These are phyloP conservation scores for Agelastica alni DNA, from an alignment of 2,888 invertebrate genomes.

Conservation along the genomic window DNA sequence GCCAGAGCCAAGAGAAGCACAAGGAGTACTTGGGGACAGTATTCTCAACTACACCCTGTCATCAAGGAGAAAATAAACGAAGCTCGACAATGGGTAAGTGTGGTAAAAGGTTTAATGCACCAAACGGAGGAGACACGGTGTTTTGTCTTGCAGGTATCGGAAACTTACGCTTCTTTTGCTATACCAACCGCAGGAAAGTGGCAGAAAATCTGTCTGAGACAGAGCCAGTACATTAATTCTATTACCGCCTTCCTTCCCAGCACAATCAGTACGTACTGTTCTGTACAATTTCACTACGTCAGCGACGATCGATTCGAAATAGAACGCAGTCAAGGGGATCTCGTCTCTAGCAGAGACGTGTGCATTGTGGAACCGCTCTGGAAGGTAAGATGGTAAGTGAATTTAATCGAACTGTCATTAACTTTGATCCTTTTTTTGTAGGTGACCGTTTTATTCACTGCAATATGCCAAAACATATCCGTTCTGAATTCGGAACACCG, in stretches of 20 bases:
- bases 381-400: constrained; percentile 61
- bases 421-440: background rate
- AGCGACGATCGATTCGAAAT: constrained; percentile 73
- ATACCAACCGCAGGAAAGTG: constrained; percentile 81
- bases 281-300: constrained; percentile 77
- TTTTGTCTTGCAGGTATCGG: constrained; percentile 59
- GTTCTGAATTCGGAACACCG: constrained; percentile 79
- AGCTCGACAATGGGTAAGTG: constrained; percentile 74
- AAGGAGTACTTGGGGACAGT: constrained; percentile 30
- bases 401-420: background rate
- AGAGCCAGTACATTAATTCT: constrained; percentile 80
- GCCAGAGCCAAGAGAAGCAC: constrained; percentile 10
- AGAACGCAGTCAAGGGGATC: constrained; percentile 77
- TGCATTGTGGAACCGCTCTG: constrained; percentile 82
- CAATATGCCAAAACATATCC: constrained; percentile 66
- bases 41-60: constrained; percentile 61
- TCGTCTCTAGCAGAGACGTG: constrained; percentile 78
- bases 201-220: constrained; percentile 78
- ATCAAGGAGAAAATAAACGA: constrained; percentile 72
- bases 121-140: background rate
- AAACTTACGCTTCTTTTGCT: constrained; percentile 85
- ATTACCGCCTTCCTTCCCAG: constrained; percentile 77
- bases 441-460: constrained; percentile 67
- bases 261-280: constrained; percentile 73
- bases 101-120: background rate